Conservation (phyloP, 2,888 invertebrate genomes). For the Chrysodeixis includens region DNA sequence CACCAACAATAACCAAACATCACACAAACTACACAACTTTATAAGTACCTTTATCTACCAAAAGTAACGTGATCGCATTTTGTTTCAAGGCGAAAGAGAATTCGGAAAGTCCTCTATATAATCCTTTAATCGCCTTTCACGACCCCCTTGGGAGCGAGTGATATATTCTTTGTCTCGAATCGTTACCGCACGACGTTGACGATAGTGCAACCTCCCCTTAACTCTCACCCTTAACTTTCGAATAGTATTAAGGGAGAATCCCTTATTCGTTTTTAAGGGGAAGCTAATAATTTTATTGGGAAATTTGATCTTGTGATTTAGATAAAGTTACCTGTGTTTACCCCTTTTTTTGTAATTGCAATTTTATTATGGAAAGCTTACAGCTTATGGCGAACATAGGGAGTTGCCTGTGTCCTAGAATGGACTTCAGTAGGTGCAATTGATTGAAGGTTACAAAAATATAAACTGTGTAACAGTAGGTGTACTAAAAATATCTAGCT, state of each 20-base stretch:
- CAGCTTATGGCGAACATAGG: too few relatives aligned
- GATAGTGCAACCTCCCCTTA: constrained; percentile 4
- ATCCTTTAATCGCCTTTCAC: constrained; percentile 6
- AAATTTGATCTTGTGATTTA: neutral
- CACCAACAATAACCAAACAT: neutral
- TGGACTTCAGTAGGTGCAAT: too few relatives aligned
- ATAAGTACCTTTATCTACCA: neutral
- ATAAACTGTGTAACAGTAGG: too few relatives aligned
- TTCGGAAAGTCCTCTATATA: constrained; percentile 3
- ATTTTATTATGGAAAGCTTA: too few relatives aligned
- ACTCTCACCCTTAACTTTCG: neutral
- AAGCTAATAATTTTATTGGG: neutral
- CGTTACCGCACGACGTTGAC: neutral
- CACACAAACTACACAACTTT: neutral
- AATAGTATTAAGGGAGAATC: neutral
- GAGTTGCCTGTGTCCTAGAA: too few relatives aligned
- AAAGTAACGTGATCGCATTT: neutral
- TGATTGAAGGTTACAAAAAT: too few relatives aligned
- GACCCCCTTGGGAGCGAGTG: neutral
- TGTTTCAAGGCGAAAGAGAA: neutral
- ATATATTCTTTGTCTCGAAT: neutral
- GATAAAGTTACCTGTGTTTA: neutral
- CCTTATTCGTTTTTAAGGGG: neutral
- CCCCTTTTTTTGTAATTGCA: too few relatives aligned
- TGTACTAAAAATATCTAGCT: too few relatives aligned